These are phyloP conservation scores for Chaetura pelagica DNA, from an alignment of 2,113 vertebrate species.

Conservation along the genomic window DNA sequence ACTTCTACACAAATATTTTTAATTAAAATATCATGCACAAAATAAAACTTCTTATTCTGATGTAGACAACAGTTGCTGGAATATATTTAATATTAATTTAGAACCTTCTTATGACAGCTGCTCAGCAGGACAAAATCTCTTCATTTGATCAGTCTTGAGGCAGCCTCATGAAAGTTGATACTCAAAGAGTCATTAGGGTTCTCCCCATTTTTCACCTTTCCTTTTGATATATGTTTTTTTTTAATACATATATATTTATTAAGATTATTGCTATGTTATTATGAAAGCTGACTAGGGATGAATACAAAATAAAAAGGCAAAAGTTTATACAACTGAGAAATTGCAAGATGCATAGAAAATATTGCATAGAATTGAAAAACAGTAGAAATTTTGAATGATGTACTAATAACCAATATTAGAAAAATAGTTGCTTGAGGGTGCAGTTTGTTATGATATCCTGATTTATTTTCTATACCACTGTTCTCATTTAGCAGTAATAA, in stretches of 20 bases:
- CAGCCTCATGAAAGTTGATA: not conserved
- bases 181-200: not conserved
- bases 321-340: not conserved
- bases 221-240: not conserved
- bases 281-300: not conserved
- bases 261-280: not conserved
- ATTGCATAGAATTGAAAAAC: not conserved
- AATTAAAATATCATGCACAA: slow-evolving; percentile 10
- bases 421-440: not conserved
- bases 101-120: slow-evolving; percentile 15
- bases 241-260: not conserved
- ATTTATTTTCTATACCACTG: not conserved
- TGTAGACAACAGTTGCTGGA: slow-evolving; percentile 5
- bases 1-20: slow-evolving; percentile 57
- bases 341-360: too few relatives aligned
- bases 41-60: slow-evolving; percentile 9
- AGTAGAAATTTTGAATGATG: not conserved
- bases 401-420: not conserved
- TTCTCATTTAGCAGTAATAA: not conserved
- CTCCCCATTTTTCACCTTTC: slow-evolving; percentile 6
- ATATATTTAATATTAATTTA: slow-evolving; percentile 19
- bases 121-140: slow-evolving; percentile 31
- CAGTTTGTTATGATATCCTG: not conserved
- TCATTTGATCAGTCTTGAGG: slow-evolving; percentile 38
- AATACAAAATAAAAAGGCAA: not conserved